Conservation (phyloP, 2,888 invertebrate genomes). For the Ophion ellenae region DNA sequence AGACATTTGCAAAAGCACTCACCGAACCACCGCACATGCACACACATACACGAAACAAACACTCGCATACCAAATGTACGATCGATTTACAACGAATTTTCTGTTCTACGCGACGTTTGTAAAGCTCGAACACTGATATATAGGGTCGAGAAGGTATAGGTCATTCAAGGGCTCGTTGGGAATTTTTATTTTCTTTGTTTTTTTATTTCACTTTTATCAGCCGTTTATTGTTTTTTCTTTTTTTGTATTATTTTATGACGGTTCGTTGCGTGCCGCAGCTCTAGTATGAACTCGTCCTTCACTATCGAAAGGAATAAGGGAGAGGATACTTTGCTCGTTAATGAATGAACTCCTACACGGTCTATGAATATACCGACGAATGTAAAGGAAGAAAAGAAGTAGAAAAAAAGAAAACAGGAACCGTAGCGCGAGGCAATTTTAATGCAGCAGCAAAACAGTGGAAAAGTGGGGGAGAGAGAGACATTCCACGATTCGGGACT, state of each 20-base stretch:
- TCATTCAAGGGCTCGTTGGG: slow-evolving; percentile 47
- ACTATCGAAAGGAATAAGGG: slow-evolving; percentile 70
- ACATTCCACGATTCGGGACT: slow-evolving; percentile 83
- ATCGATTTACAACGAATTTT: slow-evolving; percentile 80
- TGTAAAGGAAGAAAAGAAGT: slow-evolving; percentile 7
- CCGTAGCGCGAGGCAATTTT: slow-evolving; percentile 76
- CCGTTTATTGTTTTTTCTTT: slow-evolving; percentile 27
- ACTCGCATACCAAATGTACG: slow-evolving; percentile 64
- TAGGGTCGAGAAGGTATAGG: slow-evolving; percentile 45
- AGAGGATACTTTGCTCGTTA: slow-evolving; percentile 76
- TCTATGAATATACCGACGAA: slow-evolving; percentile 76
- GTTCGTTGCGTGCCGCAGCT: slow-evolving; percentile 71
- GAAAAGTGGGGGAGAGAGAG: slow-evolving; percentile 74
- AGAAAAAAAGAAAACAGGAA: slow-evolving; percentile 49
- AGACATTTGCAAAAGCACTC: slow-evolving; percentile 17
- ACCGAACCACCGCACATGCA: slow-evolving; percentile 16
- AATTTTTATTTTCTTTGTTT: slow-evolving; percentile 35
- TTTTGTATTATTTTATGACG: slow-evolving; percentile 31
- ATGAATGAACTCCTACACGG: slow-evolving; percentile 76
- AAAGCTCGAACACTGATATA: slow-evolving; percentile 34
- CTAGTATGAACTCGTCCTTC: slow-evolving; percentile 76
- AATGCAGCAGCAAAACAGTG: slow-evolving; percentile 78
- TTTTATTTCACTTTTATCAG: slow-evolving; percentile 31
- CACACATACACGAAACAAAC: slow-evolving; percentile 53
- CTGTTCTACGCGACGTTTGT: slow-evolving; percentile 75